These are phyloP conservation scores for Andrena bucephala DNA, from an alignment of 2,888 invertebrate species.

Conservation along the genomic window DNA sequence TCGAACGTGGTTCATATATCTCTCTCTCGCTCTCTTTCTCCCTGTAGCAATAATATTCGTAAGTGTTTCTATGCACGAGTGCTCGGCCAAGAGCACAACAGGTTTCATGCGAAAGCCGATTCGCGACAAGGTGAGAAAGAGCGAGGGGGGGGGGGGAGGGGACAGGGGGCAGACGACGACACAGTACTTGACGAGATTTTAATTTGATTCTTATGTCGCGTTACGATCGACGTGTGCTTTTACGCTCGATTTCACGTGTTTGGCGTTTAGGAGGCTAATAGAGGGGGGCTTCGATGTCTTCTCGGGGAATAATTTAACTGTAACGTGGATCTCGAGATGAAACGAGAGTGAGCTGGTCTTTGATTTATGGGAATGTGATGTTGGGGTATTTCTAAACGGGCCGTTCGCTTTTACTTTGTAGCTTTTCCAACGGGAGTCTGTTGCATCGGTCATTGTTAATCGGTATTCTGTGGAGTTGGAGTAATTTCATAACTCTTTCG, in stretches of 20 bases:
- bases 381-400: not conserved
- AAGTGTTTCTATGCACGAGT: constrained; percentile 71
- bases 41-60: constrained; percentile 71
- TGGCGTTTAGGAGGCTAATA: constrained; percentile 21
- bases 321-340: not conserved
- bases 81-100: constrained; percentile 70
- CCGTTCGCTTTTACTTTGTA: too few species aligned
- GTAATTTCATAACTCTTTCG: too few species aligned
- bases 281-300: constrained; percentile 1
- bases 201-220: constrained; percentile 74
- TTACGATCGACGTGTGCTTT: constrained; percentile 59
- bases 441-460: too few species aligned
- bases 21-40: constrained; percentile 17
- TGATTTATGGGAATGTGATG: constrained; percentile 14
- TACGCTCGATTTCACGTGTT: constrained; percentile 65
- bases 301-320: not conserved
- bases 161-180: not conserved
- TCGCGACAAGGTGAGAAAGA: constrained; percentile 61
- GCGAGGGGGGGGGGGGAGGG: not conserved
- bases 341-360: not conserved
- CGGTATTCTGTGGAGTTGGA: too few species aligned
- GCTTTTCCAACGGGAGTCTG: too few species aligned
- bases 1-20: constrained; percentile 45
- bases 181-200: constrained; percentile 67
- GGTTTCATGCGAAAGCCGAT: constrained; percentile 76